Evolutionary conservation across 2,888 invertebrate genomes (phyloP).

Genomic region (Aquatica leii): DNA sequence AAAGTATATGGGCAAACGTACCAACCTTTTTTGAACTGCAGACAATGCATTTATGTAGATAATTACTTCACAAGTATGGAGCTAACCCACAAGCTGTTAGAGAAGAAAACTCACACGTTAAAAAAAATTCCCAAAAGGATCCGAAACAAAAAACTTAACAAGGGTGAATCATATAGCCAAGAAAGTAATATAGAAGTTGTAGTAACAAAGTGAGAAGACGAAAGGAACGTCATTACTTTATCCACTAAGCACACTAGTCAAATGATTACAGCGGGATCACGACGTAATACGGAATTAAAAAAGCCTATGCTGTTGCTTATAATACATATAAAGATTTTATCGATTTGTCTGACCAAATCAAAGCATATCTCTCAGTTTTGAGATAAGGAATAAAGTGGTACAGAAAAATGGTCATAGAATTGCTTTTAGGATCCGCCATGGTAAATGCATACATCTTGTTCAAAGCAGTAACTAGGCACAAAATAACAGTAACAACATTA

Average conservation of each 20-base stretch:
- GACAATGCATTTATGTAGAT: neutral
- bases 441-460: neutral
- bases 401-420: no score
- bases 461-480: no score
- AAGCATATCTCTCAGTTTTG: neutral
- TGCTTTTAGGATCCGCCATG: neutral
- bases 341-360: no score
- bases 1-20: neutral
- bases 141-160: neutral
- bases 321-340: no score
- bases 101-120: neutral
- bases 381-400: neutral
- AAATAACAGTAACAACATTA: no score
- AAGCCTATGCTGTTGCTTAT: no score
- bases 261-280: no score
- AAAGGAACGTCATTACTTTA: neutral
- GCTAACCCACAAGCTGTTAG: neutral
- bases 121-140: neutral
- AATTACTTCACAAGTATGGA: no score
- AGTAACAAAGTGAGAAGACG: neutral
- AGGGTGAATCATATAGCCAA: neutral
- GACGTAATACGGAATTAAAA: no score
- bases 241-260: neutral
- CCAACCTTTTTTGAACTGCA: neutral
- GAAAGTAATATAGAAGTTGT: neutral